Conservation (phyloP, 2,797 vertebrate species). For the Sylvilagus floridanus region DNA sequence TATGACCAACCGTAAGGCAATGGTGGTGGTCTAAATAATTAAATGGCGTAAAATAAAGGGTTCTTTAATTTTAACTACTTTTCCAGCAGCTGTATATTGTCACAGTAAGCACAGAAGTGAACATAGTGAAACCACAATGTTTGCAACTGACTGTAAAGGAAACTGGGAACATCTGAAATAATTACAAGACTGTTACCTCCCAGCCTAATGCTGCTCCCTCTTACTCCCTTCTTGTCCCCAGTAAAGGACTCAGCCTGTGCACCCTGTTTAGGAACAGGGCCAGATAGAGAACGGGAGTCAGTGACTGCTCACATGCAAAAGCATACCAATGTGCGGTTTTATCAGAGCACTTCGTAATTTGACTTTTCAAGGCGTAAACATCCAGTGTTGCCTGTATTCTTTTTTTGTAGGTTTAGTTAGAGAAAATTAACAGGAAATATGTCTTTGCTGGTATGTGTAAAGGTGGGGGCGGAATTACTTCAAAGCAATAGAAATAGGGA, state of each 20-base stretch:
- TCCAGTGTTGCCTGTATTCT: background rate
- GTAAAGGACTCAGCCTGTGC: background rate
- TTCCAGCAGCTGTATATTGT: background rate
- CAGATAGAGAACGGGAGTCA: background rate
- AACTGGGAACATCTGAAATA: background rate
- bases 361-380: constrained; percentile 18
- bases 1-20: background rate
- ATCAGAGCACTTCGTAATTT: background rate
- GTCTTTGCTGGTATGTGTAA: background rate
- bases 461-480: constrained; percentile 31
- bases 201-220: background rate
- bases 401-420: background rate
- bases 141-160: background rate
- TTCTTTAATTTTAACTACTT: background rate
- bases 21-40: background rate
- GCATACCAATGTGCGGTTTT: background rate
- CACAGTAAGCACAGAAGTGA: background rate
- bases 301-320: background rate
- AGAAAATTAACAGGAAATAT: constrained; percentile 4
- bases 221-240: too few species aligned
- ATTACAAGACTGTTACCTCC: background rate
- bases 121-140: background rate
- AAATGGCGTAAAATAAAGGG: background rate
- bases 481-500: constrained; percentile 5
- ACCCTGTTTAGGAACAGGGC: background rate